Evolutionary conservation across 2,113 vertebrate genomes (phyloP).

Genomic region (Pachycephala philippinensis): DNA sequence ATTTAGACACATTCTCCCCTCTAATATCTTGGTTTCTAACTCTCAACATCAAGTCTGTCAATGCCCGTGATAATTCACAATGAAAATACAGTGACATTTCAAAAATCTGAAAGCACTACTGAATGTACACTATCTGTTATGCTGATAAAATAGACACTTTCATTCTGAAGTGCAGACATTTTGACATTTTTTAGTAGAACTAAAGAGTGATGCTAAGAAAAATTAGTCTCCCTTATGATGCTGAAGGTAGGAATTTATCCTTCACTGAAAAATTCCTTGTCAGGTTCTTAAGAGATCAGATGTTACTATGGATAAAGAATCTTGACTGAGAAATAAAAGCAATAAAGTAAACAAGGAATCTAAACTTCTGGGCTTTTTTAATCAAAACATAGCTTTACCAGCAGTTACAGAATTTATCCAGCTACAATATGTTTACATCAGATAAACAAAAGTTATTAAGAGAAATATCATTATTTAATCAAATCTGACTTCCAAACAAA

Average conservation of each 20-base stretch:
- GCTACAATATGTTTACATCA: neutral
- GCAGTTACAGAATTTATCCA: neutral
- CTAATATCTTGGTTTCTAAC: neutral
- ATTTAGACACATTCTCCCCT: neutral
- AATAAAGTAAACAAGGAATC: neutral
- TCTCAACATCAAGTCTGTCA: neutral
- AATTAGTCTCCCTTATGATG: neutral
- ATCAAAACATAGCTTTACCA: neutral
- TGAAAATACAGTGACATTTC: neutral
- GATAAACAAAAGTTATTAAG: neutral
- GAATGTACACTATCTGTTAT: neutral
- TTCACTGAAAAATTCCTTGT: neutral
- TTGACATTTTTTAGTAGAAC: neutral
- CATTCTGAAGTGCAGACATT: neutral
- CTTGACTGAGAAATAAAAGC: neutral
- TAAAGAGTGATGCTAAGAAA: neutral
- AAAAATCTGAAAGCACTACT: neutral
- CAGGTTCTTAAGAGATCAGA: neutral
- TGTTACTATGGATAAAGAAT: neutral
- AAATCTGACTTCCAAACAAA: neutral
- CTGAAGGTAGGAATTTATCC: neutral
- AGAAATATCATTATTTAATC: neutral
- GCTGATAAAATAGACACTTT: neutral
- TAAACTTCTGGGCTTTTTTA: neutral
- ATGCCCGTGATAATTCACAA: neutral